A percentile compares a stretch with the other conserved stretches of the same genome.
These are phyloP conservation scores for Deroplatys truncata DNA, from an alignment of 2,888 invertebrate genomes.

Conservation along the genomic window DNA sequence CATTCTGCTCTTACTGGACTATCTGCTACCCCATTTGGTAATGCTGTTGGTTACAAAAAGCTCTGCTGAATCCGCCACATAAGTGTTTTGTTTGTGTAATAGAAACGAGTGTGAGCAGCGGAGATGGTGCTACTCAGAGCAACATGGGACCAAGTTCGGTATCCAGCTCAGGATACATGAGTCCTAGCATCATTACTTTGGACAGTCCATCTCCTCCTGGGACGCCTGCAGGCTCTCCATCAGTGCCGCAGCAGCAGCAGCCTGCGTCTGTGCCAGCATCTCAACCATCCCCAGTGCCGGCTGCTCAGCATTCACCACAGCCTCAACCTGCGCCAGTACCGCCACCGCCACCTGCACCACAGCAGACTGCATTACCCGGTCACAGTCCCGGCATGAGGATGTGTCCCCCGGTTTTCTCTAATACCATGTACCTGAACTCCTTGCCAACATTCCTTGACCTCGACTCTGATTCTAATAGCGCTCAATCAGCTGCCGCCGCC, in stretches of 20 bases:
- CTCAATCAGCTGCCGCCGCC: background rate
- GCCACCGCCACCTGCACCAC: background rate
- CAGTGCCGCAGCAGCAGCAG: background rate
- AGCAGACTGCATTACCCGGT: background rate
- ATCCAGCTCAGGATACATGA: constrained; percentile 59
- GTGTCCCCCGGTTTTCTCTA: background rate
- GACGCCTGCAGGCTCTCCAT: constrained; percentile 25
- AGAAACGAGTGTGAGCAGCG: constrained; percentile 42
- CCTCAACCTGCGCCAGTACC: background rate
- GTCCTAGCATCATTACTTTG: constrained; percentile 58
- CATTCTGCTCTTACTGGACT: no score
- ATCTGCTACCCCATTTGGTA: no score
- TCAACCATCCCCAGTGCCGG: background rate
- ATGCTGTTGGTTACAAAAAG: no score
- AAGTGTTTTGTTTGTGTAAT: background rate
- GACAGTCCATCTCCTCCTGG: constrained; percentile 60
- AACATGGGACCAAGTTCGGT: constrained; percentile 41
- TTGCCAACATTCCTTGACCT: constrained; percentile 19
- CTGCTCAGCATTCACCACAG: background rate
- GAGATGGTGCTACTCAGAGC: background rate
- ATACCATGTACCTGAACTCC: background rate
- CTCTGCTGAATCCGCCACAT: no score
- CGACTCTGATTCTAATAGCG: constrained; percentile 21
- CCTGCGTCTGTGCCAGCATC: background rate
- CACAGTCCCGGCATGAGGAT: background rate